A percentile compares a stretch with the other conserved stretches of the same genome.
These are phyloP conservation scores for Mugil cephalus DNA, from an alignment of 2,113 vertebrate species.

Conservation along the genomic window DNA sequence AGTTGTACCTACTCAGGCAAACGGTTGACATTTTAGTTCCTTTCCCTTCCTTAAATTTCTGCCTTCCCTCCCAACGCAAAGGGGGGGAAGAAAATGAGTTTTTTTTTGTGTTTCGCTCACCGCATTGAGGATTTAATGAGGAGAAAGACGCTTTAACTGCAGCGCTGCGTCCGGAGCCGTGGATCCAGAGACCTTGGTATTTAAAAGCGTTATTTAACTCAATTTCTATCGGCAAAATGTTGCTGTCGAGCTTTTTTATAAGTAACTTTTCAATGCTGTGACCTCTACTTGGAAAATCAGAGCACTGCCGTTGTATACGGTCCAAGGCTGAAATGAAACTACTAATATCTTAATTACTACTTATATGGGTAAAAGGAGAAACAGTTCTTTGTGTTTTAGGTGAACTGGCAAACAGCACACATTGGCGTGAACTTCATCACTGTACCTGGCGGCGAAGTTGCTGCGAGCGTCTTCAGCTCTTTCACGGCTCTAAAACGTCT, in stretches of 20 bases:
- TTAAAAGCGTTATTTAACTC: too few species aligned
- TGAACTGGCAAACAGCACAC: too few species aligned
- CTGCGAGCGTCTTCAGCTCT: neutral
- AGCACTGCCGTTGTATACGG: neutral
- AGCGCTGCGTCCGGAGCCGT: neutral
- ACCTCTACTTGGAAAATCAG: neutral
- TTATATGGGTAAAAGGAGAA: neutral
- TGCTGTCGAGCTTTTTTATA: neutral
- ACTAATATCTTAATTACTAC: neutral
- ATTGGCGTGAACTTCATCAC: neutral
- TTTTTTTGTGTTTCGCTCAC: neutral
- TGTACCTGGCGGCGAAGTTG: neutral
- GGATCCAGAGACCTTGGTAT: too few species aligned
- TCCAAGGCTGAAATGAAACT: neutral
- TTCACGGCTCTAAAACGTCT: neutral
- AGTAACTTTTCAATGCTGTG: neutral
- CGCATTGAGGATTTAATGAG: neutral
- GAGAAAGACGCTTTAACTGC: neutral
- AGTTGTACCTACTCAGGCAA: slow-evolving; percentile 7
- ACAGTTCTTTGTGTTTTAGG: too few species aligned
- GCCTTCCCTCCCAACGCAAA: neutral
- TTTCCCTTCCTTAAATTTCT: slow-evolving; percentile 10
- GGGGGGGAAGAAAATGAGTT: slow-evolving; percentile 14
- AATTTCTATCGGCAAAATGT: neutral
- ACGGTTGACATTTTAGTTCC: slow-evolving; percentile 4